Percentiles rank a stretch among this genome's conserved stretches.
Evolutionary conservation across 2,888 invertebrate species (phyloP).

Genomic region (Tachina grossa): DNA sequence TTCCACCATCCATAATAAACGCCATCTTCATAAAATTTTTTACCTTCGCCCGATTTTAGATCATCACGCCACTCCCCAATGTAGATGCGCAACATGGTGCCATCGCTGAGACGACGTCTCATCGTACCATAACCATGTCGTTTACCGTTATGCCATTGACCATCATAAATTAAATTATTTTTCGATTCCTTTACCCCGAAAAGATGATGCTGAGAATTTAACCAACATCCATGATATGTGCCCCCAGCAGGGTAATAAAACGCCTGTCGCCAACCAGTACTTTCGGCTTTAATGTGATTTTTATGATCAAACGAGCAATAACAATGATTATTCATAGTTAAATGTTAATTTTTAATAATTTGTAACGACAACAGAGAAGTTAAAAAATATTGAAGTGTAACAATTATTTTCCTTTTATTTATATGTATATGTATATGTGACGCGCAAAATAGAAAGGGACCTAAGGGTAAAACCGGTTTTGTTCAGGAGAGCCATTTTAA

Average conservation of each 20-base stretch:
- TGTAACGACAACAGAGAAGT: slow-evolving; percentile 5
- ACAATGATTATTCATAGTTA: slow-evolving; percentile 62
- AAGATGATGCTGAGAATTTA: slow-evolving; percentile 75
- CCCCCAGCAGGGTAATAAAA: slow-evolving; percentile 77
- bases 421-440: too few relatives aligned
- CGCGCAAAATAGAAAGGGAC: too few relatives aligned
- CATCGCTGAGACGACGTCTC: slow-evolving; percentile 75
- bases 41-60: slow-evolving; percentile 81
- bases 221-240: slow-evolving; percentile 78
- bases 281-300: slow-evolving; percentile 71
- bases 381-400: slow-evolving; percentile 8
- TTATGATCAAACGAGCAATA: slow-evolving; percentile 54
- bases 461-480: too few relatives aligned
- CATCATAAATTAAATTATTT: slow-evolving; percentile 79
- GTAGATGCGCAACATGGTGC: slow-evolving; percentile 76
- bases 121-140: slow-evolving; percentile 80
- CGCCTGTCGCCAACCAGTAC: slow-evolving; percentile 75
- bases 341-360: slow-evolving; percentile 3
- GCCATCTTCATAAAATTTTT: slow-evolving; percentile 79
- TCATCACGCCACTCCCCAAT: slow-evolving; percentile 79
- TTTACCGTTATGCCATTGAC: slow-evolving; percentile 78
- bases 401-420: not conserved
- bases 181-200: slow-evolving; percentile 77
- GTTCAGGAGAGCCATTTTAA: too few relatives aligned
- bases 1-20: slow-evolving; percentile 81